Percentiles rank a stretch among this genome's conserved stretches.
Evolutionary conservation across 2,113 vertebrate species (phyloP).

Genomic region (Oreocharis arfaki): DNA sequence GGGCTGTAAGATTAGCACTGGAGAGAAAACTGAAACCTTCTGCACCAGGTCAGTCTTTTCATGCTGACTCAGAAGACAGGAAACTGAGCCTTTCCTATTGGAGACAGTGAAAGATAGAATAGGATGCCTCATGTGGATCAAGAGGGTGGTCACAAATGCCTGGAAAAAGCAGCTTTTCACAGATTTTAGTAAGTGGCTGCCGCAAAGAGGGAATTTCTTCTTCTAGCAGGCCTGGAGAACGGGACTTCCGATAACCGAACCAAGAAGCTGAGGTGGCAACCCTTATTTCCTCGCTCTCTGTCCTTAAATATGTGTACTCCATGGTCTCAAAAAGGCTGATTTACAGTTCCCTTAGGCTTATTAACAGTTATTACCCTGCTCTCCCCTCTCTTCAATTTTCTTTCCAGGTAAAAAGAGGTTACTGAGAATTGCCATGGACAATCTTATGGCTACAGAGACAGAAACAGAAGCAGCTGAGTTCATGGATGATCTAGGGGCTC

Average conservation of each 20-base stretch:
- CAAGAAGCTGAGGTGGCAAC: background rate
- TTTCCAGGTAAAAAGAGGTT: background rate
- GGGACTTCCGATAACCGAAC: background rate
- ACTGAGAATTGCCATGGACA: background rate
- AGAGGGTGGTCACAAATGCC: background rate
- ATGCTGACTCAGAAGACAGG: background rate
- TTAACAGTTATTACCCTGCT: background rate
- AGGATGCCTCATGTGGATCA: background rate
- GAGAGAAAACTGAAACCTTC: background rate
- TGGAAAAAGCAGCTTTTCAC: background rate
- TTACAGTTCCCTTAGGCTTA: background rate
- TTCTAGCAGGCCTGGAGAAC: background rate
- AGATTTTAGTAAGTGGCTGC: background rate
- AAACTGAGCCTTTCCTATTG: background rate
- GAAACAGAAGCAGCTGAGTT: background rate
- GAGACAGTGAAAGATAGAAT: background rate
- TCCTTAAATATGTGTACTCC: background rate
- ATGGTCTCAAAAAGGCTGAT: background rate
- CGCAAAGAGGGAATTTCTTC: background rate
- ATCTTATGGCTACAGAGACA: background rate
- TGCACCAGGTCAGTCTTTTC: background rate
- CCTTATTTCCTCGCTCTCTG: background rate
- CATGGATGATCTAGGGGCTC: background rate
- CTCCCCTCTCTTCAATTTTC: background rate
- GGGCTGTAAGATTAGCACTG: background rate